Conservation (phyloP, 2,888 invertebrate genomes). For the Apoda limacodes region DNA sequence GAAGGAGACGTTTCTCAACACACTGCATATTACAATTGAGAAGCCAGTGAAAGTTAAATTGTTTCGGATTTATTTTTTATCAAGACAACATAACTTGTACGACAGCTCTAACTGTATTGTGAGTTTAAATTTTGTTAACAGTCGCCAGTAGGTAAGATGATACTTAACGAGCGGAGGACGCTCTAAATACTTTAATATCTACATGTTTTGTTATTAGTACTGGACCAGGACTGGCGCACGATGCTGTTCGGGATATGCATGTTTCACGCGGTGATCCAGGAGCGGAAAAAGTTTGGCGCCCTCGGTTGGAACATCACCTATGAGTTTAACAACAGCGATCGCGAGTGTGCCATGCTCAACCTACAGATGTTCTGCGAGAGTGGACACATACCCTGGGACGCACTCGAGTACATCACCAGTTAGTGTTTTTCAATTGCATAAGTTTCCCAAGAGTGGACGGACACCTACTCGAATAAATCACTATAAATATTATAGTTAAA, state of each 20-base stretch:
- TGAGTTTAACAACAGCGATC: slow-evolving; percentile 93
- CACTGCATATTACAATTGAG: too few species aligned
- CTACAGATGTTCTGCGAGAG: slow-evolving; percentile 84
- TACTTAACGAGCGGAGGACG: too few species aligned
- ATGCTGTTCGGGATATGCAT: slow-evolving; percentile 88
- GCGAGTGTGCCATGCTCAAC: slow-evolving; percentile 89
- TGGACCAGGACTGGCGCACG: slow-evolving; percentile 76
- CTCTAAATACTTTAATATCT: too few species aligned
- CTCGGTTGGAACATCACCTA: slow-evolving; percentile 94
- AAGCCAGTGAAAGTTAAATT: too few species aligned
- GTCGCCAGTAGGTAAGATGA: too few species aligned
- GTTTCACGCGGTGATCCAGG: slow-evolving; percentile 94
- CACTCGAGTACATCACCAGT: slow-evolving; percentile 89
- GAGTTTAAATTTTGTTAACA: too few species aligned
- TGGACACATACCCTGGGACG: slow-evolving; percentile 86
- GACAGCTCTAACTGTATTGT: too few species aligned
- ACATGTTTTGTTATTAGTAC: too few species aligned
- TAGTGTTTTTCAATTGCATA: slow-evolving; percentile 18
- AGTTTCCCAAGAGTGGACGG: neutral
- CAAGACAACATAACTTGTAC: too few species aligned
- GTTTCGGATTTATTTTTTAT: too few species aligned
- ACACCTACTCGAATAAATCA: neutral
- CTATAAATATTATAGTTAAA: neutral
- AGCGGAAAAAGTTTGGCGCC: slow-evolving; percentile 92
- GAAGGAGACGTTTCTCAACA: too few species aligned